Percentiles rank a stretch among this genome's conserved stretches.
Conservation (phyloP, 1,140 invertebrate genomes). For the Polypedilum pembai region DNA sequence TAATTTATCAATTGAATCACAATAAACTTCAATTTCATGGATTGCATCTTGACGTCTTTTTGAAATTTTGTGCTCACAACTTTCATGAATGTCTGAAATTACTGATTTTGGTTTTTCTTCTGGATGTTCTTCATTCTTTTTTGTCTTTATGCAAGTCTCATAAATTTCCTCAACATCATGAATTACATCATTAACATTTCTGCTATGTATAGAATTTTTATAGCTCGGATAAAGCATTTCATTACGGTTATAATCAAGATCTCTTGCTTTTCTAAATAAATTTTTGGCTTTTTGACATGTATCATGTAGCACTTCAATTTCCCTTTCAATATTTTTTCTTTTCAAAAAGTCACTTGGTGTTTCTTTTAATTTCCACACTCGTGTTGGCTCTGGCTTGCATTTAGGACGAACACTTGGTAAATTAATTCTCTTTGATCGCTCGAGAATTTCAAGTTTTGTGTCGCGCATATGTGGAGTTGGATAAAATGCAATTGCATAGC, state of each 20-base stretch:
- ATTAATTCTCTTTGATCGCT: constrained; percentile 1
- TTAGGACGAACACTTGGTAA: background rate
- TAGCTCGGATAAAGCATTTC: constrained; percentile 17
- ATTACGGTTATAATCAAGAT: constrained; percentile 8
- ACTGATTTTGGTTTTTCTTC: background rate
- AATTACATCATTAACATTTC: background rate
- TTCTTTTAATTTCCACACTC: constrained; percentile 6
- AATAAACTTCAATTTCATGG: background rate
- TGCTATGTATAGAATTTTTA: background rate
- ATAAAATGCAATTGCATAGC: constrained; percentile 18
- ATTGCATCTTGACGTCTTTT: background rate
- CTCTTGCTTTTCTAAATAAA: constrained; percentile 14
- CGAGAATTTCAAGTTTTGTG: background rate
- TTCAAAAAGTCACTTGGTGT: constrained; percentile 20
- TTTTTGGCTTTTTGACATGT: constrained; percentile 7
- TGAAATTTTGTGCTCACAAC: background rate
- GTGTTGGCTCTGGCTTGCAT: background rate
- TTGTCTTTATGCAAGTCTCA: background rate
- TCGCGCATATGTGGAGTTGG: background rate
- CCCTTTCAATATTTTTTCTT: background rate
- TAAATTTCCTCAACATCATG: background rate
- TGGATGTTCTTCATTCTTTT: background rate
- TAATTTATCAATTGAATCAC: constrained; percentile 20
- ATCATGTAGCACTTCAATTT: constrained; percentile 19
- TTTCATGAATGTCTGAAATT: background rate